phyloP scores from a whole-genome alignment of 2,797 vertebrate species.

The Microctenopoma stevenorrisi region DNA sequence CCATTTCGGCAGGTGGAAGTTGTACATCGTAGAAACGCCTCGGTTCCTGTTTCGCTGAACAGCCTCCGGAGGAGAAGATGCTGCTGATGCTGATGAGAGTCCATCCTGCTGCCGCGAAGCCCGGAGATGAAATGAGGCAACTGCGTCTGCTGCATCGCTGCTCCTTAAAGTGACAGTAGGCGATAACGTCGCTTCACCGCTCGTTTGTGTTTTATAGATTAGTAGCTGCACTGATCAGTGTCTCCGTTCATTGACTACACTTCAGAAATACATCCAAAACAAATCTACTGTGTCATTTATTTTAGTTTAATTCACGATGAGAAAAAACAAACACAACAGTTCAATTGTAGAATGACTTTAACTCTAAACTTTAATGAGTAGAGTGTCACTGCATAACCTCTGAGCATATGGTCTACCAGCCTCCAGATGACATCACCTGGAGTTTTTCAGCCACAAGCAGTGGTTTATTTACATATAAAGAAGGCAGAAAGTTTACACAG shows the following conservation, averaged over 20 bases:
- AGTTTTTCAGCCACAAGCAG: rapidly evolving
- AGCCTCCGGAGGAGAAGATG: slow-evolving; percentile 47
- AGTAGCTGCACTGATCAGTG: not conserved
- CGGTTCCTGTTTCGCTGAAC: slow-evolving; percentile 44
- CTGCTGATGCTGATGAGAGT: slow-evolving; percentile 63
- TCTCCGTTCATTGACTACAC: not conserved
- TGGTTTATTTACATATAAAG: not conserved
- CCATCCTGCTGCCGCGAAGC: slow-evolving; percentile 76
- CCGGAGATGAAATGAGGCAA: slow-evolving; percentile 71
- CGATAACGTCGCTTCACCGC: slow-evolving; percentile 1
- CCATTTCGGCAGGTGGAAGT: slow-evolving; percentile 61
- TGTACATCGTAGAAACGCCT: slow-evolving; percentile 47
- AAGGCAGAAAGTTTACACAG: not conserved
- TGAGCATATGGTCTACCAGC: not conserved
- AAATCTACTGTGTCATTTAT: not conserved
- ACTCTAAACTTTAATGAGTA: not conserved
- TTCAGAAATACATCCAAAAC: not conserved
- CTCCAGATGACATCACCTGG: not conserved
- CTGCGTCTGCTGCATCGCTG: slow-evolving; percentile 72
- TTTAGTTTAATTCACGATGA: slow-evolving; percentile 10
- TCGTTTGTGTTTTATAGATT: not conserved
- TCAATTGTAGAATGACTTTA: slow-evolving; percentile 2
- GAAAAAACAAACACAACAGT: not conserved
- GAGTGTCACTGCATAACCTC: not conserved
- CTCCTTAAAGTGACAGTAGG: slow-evolving; percentile 82